These are phyloP conservation scores for Theretra japonica DNA, from an alignment of 2,888 invertebrate genomes.

Conservation along the genomic window DNA sequence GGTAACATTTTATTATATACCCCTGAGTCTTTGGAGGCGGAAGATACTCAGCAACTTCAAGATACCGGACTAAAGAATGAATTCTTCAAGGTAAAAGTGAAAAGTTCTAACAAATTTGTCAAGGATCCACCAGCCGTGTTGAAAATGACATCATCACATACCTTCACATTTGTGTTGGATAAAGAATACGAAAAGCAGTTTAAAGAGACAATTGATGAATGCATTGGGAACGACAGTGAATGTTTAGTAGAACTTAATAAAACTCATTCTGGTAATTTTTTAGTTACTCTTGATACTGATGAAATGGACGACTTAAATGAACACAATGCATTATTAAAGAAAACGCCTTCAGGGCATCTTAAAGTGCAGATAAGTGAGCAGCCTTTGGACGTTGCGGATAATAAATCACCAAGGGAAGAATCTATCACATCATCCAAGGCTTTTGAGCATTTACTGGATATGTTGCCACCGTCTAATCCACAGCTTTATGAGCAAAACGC, in stretches of 20 bases:
- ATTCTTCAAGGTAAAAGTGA: conserved; percentile 51
- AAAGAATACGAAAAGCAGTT: conserved; percentile 67
- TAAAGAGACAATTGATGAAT: conserved; percentile 47
- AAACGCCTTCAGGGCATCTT: conserved; percentile 58
- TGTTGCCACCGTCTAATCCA: conserved; percentile 40
- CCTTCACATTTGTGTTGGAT: conserved; percentile 62
- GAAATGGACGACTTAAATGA: conserved; percentile 32
- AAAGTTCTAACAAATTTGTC: conserved; percentile 40
- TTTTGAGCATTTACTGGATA: conserved; percentile 46
- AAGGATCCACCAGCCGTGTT: conserved; percentile 54
- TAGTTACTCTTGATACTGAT: conserved; percentile 52
- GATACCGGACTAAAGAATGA: conserved; percentile 32
- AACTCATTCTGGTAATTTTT: conserved; percentile 54
- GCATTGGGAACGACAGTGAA: conserved; percentile 45
- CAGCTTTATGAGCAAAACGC: conserved; percentile 34
- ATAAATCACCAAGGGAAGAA: conserved; percentile 24
- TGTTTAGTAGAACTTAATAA: conserved; percentile 51
- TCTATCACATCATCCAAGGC: conserved; percentile 41
- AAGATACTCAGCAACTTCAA: conserved; percentile 17
- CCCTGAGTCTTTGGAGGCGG: conserved; percentile 36
- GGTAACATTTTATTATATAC: conserved; percentile 46
- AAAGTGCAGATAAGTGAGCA: conserved; percentile 52
- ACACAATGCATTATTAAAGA: conserved; percentile 56
- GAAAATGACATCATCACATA: conserved; percentile 56
- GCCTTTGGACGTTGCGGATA: conserved; percentile 36